Evolutionary conservation across 2,888 invertebrate species (phyloP).

Genomic region (Hypomecis atomaria): DNA sequence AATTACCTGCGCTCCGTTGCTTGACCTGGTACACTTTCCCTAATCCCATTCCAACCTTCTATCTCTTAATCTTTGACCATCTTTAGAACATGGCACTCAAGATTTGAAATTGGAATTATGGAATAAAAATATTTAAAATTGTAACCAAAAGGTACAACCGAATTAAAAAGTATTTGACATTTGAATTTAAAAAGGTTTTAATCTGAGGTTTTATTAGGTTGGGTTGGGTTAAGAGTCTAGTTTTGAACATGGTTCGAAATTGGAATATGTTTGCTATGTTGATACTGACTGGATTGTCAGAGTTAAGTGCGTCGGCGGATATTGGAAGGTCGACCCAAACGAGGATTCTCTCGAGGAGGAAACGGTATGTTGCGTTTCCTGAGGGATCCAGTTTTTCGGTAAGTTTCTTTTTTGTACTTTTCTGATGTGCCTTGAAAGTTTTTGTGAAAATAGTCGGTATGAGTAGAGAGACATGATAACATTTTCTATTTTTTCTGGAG

Average conservation of each 20-base stretch:
- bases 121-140: too few species aligned
- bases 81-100: slow-evolving; percentile 37
- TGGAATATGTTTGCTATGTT: slow-evolving; percentile 26
- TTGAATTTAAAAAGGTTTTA: background rate
- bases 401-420: slow-evolving; percentile 61
- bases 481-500: too few species aligned
- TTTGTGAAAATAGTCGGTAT: slow-evolving; percentile 1
- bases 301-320: slow-evolving; percentile 40
- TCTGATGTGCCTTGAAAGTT: slow-evolving; percentile 6
- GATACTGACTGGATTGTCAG: slow-evolving; percentile 36
- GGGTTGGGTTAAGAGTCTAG: background rate
- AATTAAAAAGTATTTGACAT: too few species aligned
- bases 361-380: slow-evolving; percentile 88
- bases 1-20: slow-evolving; percentile 45
- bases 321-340: slow-evolving; percentile 42
- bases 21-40: slow-evolving; percentile 43
- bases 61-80: slow-evolving; percentile 40
- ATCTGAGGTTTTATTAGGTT: background rate
- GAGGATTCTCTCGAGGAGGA: slow-evolving; percentile 81
- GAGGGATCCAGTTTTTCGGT: slow-evolving; percentile 89
- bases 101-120: slow-evolving; percentile 26
- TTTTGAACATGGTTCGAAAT: slow-evolving; percentile 34
- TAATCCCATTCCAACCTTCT: slow-evolving; percentile 39
- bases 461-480: background rate
- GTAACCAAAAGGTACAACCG: too few species aligned